A percentile compares a stretch with the other conserved stretches of the same genome.
Conservation (phyloP, 2,113 vertebrate species). For the Synchiropus splendidus region DNA sequence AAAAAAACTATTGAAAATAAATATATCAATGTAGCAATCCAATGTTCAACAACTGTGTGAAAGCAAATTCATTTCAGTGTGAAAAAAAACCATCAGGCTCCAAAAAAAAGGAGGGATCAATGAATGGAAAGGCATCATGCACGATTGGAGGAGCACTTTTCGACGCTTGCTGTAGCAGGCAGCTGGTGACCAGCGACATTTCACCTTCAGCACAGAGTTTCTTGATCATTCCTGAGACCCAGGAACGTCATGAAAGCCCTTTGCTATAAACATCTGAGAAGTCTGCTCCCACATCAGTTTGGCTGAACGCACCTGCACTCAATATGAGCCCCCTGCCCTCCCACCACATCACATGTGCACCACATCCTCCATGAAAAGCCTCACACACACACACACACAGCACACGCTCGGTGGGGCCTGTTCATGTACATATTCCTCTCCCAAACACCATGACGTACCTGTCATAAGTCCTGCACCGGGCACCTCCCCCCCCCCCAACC, state of each 20-base stretch:
- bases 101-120: too few relatives aligned
- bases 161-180: too few relatives aligned
- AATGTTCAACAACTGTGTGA: too few relatives aligned
- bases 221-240: slow-evolving; percentile 22
- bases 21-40: too few relatives aligned
- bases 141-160: too few relatives aligned
- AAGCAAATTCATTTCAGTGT: too few relatives aligned
- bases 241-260: slow-evolving; percentile 42
- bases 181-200: too few relatives aligned
- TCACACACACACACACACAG: slow-evolving; percentile 5
- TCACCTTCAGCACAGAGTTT: slow-evolving; percentile 50
- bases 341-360: slow-evolving; percentile 4
- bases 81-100: too few relatives aligned
- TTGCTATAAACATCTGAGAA: slow-evolving; percentile 35
- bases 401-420: too few relatives aligned
- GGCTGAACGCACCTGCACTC: slow-evolving; percentile 53
- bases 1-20: too few relatives aligned
- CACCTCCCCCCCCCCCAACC: slow-evolving; percentile 25
- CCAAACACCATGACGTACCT: slow-evolving; percentile 20
- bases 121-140: too few relatives aligned
- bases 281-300: slow-evolving; percentile 22
- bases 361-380: slow-evolving; percentile 1
- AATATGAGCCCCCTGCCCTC: slow-evolving; percentile 46
- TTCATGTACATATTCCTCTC: slow-evolving; percentile 19
- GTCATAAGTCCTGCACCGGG: slow-evolving; percentile 38